Conservation (phyloP, 2,888 invertebrate genomes). For the Plagiodera versicolora region DNA sequence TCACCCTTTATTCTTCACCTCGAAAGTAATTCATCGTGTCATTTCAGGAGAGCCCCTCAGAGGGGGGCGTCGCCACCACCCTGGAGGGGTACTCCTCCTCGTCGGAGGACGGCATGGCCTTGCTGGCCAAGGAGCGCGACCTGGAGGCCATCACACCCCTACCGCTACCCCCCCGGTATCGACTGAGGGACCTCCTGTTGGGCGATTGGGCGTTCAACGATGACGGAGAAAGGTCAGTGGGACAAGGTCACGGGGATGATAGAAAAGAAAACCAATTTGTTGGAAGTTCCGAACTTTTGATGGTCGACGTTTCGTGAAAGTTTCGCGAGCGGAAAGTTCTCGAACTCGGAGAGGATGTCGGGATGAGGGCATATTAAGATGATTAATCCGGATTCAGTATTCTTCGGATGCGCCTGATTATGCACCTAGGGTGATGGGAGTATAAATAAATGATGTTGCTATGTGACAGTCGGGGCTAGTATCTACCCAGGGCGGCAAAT, state of each 20-base stretch:
- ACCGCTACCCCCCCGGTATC: constrained; percentile 69
- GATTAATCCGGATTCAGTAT: no score
- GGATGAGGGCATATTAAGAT: no score
- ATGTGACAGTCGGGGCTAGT: no score
- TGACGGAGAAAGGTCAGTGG: constrained; percentile 74
- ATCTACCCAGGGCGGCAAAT: no score
- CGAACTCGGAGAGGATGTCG: no score
- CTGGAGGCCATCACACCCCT: constrained; percentile 50
- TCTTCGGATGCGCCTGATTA: no score
- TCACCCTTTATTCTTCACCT: no score
- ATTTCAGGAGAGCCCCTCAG: constrained; percentile 24
- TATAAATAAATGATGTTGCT: no score
- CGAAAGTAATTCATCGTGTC: background rate
- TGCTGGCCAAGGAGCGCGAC: constrained; percentile 45
- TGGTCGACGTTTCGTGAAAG: no score
- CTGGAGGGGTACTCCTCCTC: constrained; percentile 45
- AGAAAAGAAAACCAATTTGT: background rate
- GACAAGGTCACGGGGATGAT: no score
- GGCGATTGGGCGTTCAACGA: constrained; percentile 78
- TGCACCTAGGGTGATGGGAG: no score
- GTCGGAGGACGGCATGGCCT: constrained; percentile 47
- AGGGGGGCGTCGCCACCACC: constrained; percentile 37
- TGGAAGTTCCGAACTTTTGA: background rate
- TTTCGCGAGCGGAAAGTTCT: no score
- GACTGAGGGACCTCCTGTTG: constrained; percentile 74